Evolutionary conservation across 2,113 vertebrate species (phyloP).

Genomic region (Pelobates fuscus): DNA sequence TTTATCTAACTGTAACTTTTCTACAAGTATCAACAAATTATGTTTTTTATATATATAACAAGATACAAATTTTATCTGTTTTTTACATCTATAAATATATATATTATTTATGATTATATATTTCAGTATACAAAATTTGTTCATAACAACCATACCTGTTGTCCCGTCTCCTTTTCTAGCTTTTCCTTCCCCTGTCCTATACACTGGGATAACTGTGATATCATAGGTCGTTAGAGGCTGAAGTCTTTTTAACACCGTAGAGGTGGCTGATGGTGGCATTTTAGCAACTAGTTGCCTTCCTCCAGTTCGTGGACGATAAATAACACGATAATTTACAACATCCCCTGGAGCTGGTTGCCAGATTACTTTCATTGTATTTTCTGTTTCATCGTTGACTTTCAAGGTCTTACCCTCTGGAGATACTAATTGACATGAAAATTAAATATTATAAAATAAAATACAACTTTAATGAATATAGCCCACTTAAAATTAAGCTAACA

Average conservation of each 20-base stretch:
- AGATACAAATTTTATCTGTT: too few species aligned
- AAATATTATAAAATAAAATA: neutral
- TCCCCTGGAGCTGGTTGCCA: constrained; percentile 86
- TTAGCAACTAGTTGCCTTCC: constrained; percentile 78
- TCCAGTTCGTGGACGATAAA: constrained; percentile 70
- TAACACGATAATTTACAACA: constrained; percentile 82
- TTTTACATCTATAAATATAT: too few species aligned
- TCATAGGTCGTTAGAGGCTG: constrained; percentile 81
- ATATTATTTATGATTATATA: too few species aligned
- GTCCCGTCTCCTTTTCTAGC: constrained; percentile 92
- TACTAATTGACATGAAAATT: constrained; percentile 68
- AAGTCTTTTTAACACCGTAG: constrained; percentile 79
- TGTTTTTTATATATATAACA: too few species aligned
- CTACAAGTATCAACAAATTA: too few species aligned
- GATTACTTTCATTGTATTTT: constrained; percentile 78
- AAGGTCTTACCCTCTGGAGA: constrained; percentile 73
- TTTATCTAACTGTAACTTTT: too few species aligned
- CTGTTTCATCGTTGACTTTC: constrained; percentile 83
- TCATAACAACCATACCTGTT: constrained; percentile 94
- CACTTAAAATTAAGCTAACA: too few species aligned
- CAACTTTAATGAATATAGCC: too few species aligned
- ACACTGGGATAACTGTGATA: constrained; percentile 83
- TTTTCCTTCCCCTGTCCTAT: constrained; percentile 88
- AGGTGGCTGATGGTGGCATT: constrained; percentile 69
- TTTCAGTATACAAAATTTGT: too few species aligned